A percentile compares a stretch with the other conserved stretches of the same genome.
Conservation (phyloP, 2,113 vertebrate genomes). For the Anser brachyrhynchus region DNA sequence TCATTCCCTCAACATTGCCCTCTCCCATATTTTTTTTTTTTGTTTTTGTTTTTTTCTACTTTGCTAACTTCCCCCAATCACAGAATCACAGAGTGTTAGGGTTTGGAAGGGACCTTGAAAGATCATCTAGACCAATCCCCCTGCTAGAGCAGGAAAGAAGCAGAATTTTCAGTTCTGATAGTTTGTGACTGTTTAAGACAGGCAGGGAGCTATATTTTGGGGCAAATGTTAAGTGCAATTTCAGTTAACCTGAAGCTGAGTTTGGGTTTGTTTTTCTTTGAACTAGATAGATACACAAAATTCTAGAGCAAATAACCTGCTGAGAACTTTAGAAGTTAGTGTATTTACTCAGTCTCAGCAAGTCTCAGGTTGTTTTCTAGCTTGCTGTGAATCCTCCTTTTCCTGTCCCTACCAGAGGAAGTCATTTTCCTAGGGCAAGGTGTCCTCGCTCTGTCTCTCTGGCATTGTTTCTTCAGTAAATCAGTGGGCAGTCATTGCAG, state of each 20-base stretch:
- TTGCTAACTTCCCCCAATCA: neutral
- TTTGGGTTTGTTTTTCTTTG: slow-evolving; percentile 6
- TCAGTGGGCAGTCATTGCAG: neutral
- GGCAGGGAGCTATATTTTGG: neutral
- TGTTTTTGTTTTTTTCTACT: neutral
- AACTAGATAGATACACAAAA: neutral
- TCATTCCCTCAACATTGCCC: neutral
- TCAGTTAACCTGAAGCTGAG: neutral
- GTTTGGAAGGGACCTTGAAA: too few relatives aligned
- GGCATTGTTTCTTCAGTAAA: neutral
- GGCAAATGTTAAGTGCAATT: neutral
- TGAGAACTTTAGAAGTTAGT: neutral
- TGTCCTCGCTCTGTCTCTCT: neutral
- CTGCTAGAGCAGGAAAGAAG: neutral
- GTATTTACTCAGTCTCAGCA: neutral
- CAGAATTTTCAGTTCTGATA: neutral
- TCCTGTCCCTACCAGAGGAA: neutral
- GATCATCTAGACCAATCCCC: too few relatives aligned
- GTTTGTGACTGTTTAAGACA: neutral
- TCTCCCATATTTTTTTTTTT: neutral
- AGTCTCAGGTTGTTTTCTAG: neutral
- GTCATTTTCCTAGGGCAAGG: neutral
- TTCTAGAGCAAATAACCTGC: neutral
- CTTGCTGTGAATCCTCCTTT: neutral
- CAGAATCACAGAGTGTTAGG: too few relatives aligned